Conservation (phyloP, 2,797 vertebrate genomes). For the Ispidina picta region DNA sequence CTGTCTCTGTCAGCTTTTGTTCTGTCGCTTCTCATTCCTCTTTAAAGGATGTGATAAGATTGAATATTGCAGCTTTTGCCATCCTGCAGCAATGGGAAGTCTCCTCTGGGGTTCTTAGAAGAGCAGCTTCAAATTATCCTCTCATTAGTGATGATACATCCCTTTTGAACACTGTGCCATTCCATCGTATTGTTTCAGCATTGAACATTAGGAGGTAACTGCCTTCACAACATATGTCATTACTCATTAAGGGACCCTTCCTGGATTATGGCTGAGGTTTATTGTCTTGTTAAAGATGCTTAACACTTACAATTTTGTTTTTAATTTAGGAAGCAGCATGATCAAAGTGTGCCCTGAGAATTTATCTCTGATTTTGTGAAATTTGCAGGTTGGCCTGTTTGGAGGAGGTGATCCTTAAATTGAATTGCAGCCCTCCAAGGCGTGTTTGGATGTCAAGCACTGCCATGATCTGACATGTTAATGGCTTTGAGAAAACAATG, state of each 20-base stretch:
- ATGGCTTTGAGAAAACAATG: slow-evolving; percentile 81
- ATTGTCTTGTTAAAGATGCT: slow-evolving; percentile 99
- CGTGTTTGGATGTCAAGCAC: slow-evolving; percentile 80
- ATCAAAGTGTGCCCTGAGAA: slow-evolving; percentile 80
- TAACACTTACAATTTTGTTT: slow-evolving; percentile 95
- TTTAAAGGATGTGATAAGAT: neutral
- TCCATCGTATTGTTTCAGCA: slow-evolving; percentile 84
- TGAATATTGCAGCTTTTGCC: neutral
- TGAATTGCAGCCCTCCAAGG: slow-evolving; percentile 82
- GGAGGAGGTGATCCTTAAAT: slow-evolving; percentile 79
- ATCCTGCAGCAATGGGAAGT: slow-evolving; percentile 16
- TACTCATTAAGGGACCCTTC: slow-evolving; percentile 94
- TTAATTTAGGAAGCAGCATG: slow-evolving; percentile 84
- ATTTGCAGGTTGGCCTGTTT: slow-evolving; percentile 77
- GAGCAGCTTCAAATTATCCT: slow-evolving; percentile 89
- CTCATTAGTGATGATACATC: slow-evolving; percentile 95
- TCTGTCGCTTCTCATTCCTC: neutral
- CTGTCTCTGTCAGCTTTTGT: neutral
- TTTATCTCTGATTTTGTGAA: slow-evolving; percentile 74
- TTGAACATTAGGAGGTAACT: slow-evolving; percentile 94
- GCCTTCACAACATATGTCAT: slow-evolving; percentile 97
- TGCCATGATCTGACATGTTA: slow-evolving; percentile 82
- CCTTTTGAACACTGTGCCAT: slow-evolving; percentile 91
- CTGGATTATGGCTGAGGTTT: slow-evolving; percentile 91
- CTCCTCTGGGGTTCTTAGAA: slow-evolving; percentile 75